Evolutionary conservation across 1,140 invertebrate genomes (phyloP).

Genomic region (Intoshia linei): DNA sequence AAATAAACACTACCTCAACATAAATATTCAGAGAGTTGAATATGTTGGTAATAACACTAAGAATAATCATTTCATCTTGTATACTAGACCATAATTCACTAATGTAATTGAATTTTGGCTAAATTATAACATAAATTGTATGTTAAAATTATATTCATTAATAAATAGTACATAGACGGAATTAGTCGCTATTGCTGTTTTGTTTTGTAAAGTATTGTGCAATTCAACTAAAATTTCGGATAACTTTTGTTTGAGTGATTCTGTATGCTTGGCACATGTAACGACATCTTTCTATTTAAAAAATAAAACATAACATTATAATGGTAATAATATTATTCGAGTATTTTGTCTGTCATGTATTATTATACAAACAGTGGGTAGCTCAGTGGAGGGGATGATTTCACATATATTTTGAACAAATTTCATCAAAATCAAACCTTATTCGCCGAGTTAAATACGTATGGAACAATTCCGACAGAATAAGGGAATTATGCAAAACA

Average conservation of each 20-base stretch:
- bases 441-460: no score
- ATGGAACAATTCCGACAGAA: no score
- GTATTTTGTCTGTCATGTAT: no score
- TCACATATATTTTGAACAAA: no score
- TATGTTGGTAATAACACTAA: slow-evolving; percentile 22
- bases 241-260: slow-evolving; percentile 16
- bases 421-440: no score
- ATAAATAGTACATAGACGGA: slow-evolving; percentile 21
- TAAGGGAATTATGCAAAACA: no score
- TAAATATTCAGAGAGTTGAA: slow-evolving; percentile 19
- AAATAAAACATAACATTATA: slow-evolving; percentile 4
- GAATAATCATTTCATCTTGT: slow-evolving; percentile 23
- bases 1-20: no score
- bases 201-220: slow-evolving; percentile 19
- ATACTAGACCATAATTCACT: slow-evolving; percentile 22
- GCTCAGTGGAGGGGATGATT: no score
- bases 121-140: slow-evolving; percentile 7
- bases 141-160: no score
- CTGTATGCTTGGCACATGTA: slow-evolving; percentile 20
- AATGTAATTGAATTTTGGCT: slow-evolving; percentile 23
- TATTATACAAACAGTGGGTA: no score
- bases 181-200: slow-evolving; percentile 22
- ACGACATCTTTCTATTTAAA: slow-evolving; percentile 19
- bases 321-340: no score
- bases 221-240: slow-evolving; percentile 17